Conservation (phyloP, 2,797 vertebrate genomes). For the Bradypodion ventrale region DNA sequence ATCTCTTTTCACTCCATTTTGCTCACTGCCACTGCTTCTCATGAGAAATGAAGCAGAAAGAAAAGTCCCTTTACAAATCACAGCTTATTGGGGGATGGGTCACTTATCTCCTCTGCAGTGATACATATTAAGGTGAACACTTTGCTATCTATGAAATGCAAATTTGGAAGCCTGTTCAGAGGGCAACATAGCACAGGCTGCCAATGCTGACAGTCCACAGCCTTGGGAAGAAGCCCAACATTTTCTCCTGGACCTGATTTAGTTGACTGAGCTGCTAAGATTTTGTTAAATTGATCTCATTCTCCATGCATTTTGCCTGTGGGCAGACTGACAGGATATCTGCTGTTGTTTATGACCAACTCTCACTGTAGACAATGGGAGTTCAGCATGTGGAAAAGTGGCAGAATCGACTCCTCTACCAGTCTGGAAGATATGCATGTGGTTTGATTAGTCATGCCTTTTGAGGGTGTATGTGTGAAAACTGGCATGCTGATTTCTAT, state of each 20-base stretch:
- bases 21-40: accelerated
- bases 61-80: not conserved
- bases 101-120: not conserved
- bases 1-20: not conserved
- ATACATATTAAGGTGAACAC: not conserved
- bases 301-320: conserved; percentile 36
- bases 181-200: not conserved
- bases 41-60: accelerated
- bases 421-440: conserved; percentile 39
- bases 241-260: conserved; percentile 38
- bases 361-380: conserved; percentile 48
- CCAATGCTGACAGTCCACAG: conserved; percentile 38
- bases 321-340: conserved; percentile 38
- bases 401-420: not conserved
- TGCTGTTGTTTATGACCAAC: conserved; percentile 38
- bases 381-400: conserved; percentile 48
- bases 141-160: accelerated
- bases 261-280: conserved; percentile 30
- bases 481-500: conserved; percentile 33
- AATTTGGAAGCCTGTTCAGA: not conserved
- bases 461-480: conserved; percentile 55
- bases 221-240: conserved; percentile 43
- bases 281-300: conserved; percentile 45
- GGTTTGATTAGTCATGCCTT: conserved; percentile 56
- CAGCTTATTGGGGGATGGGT: not conserved